Conservation (phyloP, 1,140 invertebrate species). For the Akabosia matsudoensis region DNA sequence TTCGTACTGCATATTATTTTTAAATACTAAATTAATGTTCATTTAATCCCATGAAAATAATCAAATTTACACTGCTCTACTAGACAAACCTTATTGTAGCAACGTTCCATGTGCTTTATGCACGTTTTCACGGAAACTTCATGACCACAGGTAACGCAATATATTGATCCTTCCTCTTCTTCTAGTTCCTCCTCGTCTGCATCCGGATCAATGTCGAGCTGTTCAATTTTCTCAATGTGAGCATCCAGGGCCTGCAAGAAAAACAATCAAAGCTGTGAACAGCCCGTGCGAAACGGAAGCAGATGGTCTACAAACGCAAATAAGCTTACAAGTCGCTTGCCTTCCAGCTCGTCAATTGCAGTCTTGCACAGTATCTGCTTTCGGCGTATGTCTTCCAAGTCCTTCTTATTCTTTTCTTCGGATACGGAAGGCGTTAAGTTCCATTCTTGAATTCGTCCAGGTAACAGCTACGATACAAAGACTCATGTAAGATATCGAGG, state of each 20-base stretch:
- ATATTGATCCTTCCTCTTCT: conserved; percentile 77
- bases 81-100: conserved; percentile 76
- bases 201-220: conserved; percentile 62
- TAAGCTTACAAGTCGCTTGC: conserved; percentile 58
- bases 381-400: conserved; percentile 75
- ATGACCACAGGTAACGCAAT: conserved; percentile 94
- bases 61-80: background rate
- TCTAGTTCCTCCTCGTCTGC: conserved; percentile 61
- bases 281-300: background rate
- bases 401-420: conserved; percentile 78
- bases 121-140: conserved; percentile 83
- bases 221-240: conserved; percentile 72
- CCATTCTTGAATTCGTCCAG: conserved; percentile 92
- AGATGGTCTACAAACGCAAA: background rate
- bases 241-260: conserved; percentile 66
- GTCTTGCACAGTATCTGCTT: conserved; percentile 58
- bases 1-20: conserved; percentile 80
- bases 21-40: conserved; percentile 29
- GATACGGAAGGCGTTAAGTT: conserved; percentile 80
- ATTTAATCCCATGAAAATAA: conserved; percentile 5
- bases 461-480: conserved; percentile 73
- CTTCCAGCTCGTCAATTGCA: conserved; percentile 72
- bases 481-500: background rate
- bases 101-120: conserved; percentile 91
- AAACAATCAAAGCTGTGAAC: background rate